Evolutionary conservation across 1,140 invertebrate genomes (phyloP).

Genomic region (Diachasmimorpha longicaudata): DNA sequence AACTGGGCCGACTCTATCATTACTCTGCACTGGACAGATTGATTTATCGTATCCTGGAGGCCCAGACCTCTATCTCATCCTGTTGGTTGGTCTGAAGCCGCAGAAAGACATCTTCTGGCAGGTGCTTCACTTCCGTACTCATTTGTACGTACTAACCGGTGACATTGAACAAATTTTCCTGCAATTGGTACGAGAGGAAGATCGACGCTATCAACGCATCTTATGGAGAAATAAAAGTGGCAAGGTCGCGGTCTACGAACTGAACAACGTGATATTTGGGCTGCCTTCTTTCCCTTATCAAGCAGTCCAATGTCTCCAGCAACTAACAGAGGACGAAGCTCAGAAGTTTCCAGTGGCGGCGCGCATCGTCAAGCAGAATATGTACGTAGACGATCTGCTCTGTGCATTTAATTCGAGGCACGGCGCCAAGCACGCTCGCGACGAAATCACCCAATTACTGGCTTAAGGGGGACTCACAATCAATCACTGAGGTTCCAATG

Average conservation of each 20-base stretch:
- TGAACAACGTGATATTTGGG: constrained; percentile 47
- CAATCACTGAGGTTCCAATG: constrained; percentile 47
- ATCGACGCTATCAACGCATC: constrained; percentile 46
- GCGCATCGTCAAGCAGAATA: constrained; percentile 23
- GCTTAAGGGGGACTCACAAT: constrained; percentile 36
- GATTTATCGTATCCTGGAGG: background rate
- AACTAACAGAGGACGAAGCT: constrained; percentile 38
- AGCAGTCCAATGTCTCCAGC: constrained; percentile 39
- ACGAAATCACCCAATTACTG: constrained; percentile 39
- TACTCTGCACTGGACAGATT: constrained; percentile 24
- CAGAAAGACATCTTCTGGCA: constrained; percentile 44
- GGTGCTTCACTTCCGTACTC: constrained; percentile 40
- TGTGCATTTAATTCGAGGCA: constrained; percentile 28
- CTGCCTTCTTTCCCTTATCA: constrained; percentile 50
- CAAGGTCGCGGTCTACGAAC: constrained; percentile 25
- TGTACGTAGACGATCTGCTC: constrained; percentile 45
- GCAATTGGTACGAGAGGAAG: constrained; percentile 42
- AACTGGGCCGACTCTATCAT: constrained; percentile 26
- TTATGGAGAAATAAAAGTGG: constrained; percentile 40
- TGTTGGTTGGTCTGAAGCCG: constrained; percentile 38
- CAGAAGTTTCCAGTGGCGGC: constrained; percentile 31
- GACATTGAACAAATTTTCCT: constrained; percentile 57
- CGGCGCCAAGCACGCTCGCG: constrained; percentile 30
- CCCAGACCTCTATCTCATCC: constrained; percentile 27
- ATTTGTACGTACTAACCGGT: constrained; percentile 41